Conservation (phyloP, 2,888 invertebrate species). For the Sepioteuthis lessoniana region DNA sequence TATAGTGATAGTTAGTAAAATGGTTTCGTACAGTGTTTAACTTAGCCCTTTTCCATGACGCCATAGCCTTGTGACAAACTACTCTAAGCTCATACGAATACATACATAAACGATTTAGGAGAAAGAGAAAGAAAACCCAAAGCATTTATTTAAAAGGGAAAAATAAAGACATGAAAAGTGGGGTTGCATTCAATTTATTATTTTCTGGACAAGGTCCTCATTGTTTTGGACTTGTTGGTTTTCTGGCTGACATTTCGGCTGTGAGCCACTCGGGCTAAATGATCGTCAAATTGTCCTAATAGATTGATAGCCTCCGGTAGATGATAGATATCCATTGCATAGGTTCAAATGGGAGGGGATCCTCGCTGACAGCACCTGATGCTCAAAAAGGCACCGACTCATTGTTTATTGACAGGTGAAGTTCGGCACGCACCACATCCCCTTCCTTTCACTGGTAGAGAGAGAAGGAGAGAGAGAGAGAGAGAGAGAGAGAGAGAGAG, state of each 20-base stretch:
- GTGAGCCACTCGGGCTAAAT: constrained; percentile 33
- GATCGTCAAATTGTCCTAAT: constrained; percentile 21
- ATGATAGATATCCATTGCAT: not conserved
- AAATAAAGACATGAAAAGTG: not conserved
- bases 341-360: not conserved
- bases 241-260: not conserved
- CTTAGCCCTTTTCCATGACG: too few relatives aligned
- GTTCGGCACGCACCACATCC: not conserved
- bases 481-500: too few relatives aligned
- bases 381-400: not conserved
- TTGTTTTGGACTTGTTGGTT: constrained; percentile 33
- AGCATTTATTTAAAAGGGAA: not conserved
- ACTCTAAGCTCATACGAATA: too few relatives aligned
- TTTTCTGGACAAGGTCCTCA: constrained; percentile 13
- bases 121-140: too few relatives aligned
- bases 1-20: too few relatives aligned
- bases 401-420: constrained; percentile 33
- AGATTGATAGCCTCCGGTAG: constrained; percentile 14
- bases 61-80: too few relatives aligned
- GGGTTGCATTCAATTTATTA: not conserved
- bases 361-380: not conserved
- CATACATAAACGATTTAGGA: too few relatives aligned
- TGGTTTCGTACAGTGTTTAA: too few relatives aligned
- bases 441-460: too few relatives aligned
- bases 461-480: too few relatives aligned